A percentile compares a stretch with the other conserved stretches of the same genome.
Conservation (phyloP, 2,888 invertebrate genomes). For the Cryptosula pallasiana region DNA sequence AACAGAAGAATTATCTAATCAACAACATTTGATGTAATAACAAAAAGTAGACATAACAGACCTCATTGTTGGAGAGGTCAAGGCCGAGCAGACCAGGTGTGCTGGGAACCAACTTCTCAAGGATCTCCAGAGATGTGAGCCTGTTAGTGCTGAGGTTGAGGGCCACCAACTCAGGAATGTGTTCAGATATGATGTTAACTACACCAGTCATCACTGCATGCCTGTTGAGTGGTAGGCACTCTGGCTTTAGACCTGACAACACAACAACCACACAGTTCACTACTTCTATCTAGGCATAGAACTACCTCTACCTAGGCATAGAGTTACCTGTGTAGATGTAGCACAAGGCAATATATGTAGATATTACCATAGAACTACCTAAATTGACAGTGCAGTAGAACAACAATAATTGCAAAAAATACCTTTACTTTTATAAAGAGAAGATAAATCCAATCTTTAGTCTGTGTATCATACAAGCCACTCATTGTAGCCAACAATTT, state of each 20-base stretch:
- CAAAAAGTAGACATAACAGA: not conserved
- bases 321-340: too few species aligned
- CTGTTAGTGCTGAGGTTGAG: slow-evolving; percentile 16
- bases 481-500: slow-evolving; percentile 6
- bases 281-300: too few species aligned
- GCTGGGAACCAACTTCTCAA: not conserved
- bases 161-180: slow-evolving; percentile 12
- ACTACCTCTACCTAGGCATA: too few species aligned
- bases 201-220: not conserved
- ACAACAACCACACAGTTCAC: too few species aligned
- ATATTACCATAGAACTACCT: too few species aligned
- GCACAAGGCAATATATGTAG: too few species aligned
- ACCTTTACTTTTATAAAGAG: slow-evolving; percentile 3
- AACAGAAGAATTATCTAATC: not conserved
- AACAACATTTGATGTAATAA: not conserved
- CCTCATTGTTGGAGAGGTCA: slow-evolving; percentile 18
- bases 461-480: not conserved
- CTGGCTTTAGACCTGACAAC: slow-evolving; percentile 22
- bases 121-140: not conserved
- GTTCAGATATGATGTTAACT: slow-evolving; percentile 9
- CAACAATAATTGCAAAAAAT: too few species aligned
- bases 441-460: slow-evolving; percentile 3
- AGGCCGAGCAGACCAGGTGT: not conserved
- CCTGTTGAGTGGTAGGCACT: slow-evolving; percentile 4
- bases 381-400: too few species aligned